Evolutionary conservation across 2,797 vertebrate genomes (phyloP), one percentile per base, ranked within the genome.

Genomic region (Orientallactaga sibirica): DNA sequence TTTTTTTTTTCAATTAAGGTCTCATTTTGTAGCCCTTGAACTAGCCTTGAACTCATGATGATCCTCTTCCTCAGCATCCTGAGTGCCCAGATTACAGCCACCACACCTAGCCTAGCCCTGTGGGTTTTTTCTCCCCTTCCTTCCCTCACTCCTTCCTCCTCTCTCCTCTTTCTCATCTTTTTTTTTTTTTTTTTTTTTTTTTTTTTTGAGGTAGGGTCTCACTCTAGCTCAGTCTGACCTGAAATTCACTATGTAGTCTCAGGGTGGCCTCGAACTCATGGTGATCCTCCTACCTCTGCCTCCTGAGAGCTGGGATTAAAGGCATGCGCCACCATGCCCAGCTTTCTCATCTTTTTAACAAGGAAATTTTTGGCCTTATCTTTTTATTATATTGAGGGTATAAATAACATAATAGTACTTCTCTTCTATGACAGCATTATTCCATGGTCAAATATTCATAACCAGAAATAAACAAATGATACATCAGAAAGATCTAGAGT

Each of bases 401-500:
- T 95, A 67, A 86, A 74, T 91, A 81, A 11, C 27, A 5, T 41
- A 79, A 52, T 77, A 87, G n/a, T 88, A 88, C 29, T 94, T 95
- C 90, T 78, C 15, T 20, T 93, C 16, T 68, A n/a, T 90, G 70
- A 92, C 52, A 96, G n/a, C 80, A 74, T 91, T 61, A 48, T 94
- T 91, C n/a, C 43, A 48, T 84, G 71, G 58, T 75, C 24, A 48
- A 48, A 48, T 93, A 33, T 87, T 27, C 22, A 14, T 90, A 90
- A 88, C 22, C 1, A 82, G 81, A 82, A 52, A 68, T 58, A 81
- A 75, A 20, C 29, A 61, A 25, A 18, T 11, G 19, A 43, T 90
- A 19, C 43, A 94, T 94, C 88, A 48, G 78, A 87, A 95, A 95
- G 89, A 87, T 87, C 27, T 75, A 41, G 67, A 86, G 27, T 88